Base-by-base conservation (phyloP, 2,888 invertebrate species). In the Hirtodrosophila cameraria region DNA sequence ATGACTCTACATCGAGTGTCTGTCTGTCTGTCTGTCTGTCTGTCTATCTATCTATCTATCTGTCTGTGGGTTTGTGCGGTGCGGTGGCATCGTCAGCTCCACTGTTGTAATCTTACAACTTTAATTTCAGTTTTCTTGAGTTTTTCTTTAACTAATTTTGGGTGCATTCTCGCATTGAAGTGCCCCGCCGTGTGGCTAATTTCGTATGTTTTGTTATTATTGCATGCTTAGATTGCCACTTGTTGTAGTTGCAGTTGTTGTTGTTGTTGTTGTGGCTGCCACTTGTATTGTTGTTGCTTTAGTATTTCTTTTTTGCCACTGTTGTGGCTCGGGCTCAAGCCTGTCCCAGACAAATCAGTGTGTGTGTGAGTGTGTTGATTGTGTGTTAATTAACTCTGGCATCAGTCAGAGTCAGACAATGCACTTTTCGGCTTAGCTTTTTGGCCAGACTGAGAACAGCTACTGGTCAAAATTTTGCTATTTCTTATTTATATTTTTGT, bases 351-450 rank as follows among this genome's bases (percentile, higher is more conserved):
- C 53, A 42, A 20, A 31, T 33, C 20, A 27, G 43, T 16, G 35
- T 30, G 11, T 46, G 27, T 46, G 13, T 31, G 41, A 35, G 72
- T 66, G 66, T 65, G 58, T 55, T 52, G 79, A 83, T 83, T 83
- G 82, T 83, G 85, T 83, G 82, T 85, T 83, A 83, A 83, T 83
- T 83, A 83, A 82, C 85, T 82, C 68, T 59, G 68, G 64, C 63
- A 69, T 74, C 69, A 63, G 70, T 46, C 59, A 55, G 57, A 31
- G 43, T 16, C 54, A 62, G 54, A 62, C 75, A 75, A 63, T 65
- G 69, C 60, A 62, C 8, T 58, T 52, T 48, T 36, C 35, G 12
- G 43, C 28, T 38, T 9, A 11, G 35, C 43, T 48, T 68, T 62
- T 54, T 23, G 57, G 61, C 31, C 43, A 23, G 33, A 38, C 61